These are phyloP conservation scores for Metacarcinus magister DNA, from an alignment of 2,888 invertebrate species.

Conservation along the genomic window DNA sequence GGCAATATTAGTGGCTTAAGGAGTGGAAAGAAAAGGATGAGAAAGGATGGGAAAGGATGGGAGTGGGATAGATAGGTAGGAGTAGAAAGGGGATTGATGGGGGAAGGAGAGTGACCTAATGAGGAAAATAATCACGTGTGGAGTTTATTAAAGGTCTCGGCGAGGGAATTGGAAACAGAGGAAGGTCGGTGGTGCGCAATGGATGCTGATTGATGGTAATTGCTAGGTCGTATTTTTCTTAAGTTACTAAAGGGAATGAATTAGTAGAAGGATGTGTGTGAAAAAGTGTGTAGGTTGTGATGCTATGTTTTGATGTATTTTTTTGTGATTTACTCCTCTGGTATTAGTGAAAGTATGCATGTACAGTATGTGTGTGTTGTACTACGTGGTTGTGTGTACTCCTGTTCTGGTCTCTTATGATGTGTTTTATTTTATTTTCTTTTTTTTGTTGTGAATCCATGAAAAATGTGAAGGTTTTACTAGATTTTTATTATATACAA, in stretches of 20 bases:
- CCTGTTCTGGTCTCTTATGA: too few species aligned
- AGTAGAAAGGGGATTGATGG: neutral
- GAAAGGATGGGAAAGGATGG: neutral
- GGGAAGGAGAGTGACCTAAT: neutral
- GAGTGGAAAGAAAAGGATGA: too few species aligned
- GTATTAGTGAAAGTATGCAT: neutral
- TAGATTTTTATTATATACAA: neutral
- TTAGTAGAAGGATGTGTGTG: neutral
- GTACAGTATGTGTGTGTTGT: too few species aligned
- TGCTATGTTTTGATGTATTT: neutral
- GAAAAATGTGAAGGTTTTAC: neutral
- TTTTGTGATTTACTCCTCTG: neutral
- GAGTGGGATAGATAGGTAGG: neutral
- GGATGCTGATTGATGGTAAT: neutral
- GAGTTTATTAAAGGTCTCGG: neutral
- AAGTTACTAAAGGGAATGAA: neutral
- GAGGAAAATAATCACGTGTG: neutral
- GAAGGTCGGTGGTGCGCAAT: neutral
- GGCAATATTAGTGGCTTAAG: neutral
- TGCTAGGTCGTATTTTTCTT: neutral
- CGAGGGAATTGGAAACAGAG: neutral
- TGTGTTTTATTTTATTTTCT: neutral
- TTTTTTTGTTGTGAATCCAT: neutral
- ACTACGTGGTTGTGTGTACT: too few species aligned
- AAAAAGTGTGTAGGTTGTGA: neutral